Evolutionary conservation across 2,113 vertebrate species (phyloP).

Genomic region (Ancistrus triradiatus): DNA sequence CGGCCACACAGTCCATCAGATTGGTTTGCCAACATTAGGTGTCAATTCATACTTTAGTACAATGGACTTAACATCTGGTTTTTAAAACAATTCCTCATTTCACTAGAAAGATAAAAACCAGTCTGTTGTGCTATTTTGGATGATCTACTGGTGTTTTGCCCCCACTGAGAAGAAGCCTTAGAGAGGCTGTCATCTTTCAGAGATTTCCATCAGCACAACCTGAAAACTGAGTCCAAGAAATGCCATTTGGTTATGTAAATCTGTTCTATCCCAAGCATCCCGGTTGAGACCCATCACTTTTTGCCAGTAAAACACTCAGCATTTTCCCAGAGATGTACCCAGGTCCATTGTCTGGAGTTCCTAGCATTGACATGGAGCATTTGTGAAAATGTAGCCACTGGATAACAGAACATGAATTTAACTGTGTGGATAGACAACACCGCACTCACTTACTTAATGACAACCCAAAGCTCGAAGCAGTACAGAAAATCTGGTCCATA

Average conservation of each 20-base stretch:
- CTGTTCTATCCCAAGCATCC: slow-evolving; percentile 7
- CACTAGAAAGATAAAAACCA: too few species aligned
- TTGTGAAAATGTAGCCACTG: slow-evolving; percentile 16
- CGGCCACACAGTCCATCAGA: too few species aligned
- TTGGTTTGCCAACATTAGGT: too few species aligned
- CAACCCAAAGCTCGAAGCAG: not conserved
- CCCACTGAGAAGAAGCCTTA: too few species aligned
- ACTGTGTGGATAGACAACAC: slow-evolving; percentile 4
- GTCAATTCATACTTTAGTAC: too few species aligned
- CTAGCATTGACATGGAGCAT: too few species aligned
- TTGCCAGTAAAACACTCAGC: slow-evolving; percentile 6
- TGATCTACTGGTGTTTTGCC: too few species aligned
- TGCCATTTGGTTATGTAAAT: slow-evolving; percentile 1
- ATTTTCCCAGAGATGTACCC: not conserved
- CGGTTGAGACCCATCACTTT: not conserved
- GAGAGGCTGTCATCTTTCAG: not conserved
- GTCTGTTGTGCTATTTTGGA: too few species aligned
- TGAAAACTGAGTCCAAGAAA: too few species aligned
- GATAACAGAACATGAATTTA: not conserved
- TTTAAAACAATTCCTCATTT: too few species aligned
- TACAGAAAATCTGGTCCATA: not conserved
- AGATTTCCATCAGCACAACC: slow-evolving; percentile 8
- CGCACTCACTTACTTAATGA: too few species aligned
- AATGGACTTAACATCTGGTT: too few species aligned
- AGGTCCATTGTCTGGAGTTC: slow-evolving; percentile 7